These are phyloP conservation scores for Athene cunicularia DNA, from an alignment of 2,113 vertebrate genomes.

Conservation along the genomic window DNA sequence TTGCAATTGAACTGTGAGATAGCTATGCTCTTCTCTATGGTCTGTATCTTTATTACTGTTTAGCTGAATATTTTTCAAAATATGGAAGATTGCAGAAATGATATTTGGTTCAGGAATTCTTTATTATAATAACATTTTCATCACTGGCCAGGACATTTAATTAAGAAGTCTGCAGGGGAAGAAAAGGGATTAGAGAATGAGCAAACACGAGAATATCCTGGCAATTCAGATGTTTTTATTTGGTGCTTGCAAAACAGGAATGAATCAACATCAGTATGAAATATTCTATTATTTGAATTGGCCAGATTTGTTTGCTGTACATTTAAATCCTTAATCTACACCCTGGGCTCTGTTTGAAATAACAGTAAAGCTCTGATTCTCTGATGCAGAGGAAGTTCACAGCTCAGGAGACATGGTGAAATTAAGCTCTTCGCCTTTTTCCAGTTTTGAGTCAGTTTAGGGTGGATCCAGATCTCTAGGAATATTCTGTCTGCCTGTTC, in stretches of 20 bases:
- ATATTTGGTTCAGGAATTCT: background rate
- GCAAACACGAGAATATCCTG: background rate
- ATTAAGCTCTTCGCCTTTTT: background rate
- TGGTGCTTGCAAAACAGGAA: background rate
- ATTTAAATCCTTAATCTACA: background rate
- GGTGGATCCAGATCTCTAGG: background rate
- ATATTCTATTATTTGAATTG: background rate
- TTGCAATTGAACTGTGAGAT: background rate
- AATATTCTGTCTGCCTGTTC: background rate
- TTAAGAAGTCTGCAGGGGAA: background rate
- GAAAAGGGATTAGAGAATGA: background rate
- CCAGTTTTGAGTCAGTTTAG: background rate
- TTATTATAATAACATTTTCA: background rate
- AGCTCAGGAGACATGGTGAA: background rate
- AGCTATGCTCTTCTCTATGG: background rate
- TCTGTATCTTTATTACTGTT: background rate
- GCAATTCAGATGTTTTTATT: background rate
- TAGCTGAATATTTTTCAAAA: background rate
- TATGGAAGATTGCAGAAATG: background rate
- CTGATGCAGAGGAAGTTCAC: background rate
- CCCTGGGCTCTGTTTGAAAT: background rate
- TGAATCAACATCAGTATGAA: constrained; percentile 5
- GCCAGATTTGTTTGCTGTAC: background rate
- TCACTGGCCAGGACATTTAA: background rate
- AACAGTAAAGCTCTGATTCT: background rate